A percentile compares a stretch with the other conserved stretches of the same genome.
Conservation (phyloP, 1,140 invertebrate species). For the Maconellicoccus hirsutus region DNA sequence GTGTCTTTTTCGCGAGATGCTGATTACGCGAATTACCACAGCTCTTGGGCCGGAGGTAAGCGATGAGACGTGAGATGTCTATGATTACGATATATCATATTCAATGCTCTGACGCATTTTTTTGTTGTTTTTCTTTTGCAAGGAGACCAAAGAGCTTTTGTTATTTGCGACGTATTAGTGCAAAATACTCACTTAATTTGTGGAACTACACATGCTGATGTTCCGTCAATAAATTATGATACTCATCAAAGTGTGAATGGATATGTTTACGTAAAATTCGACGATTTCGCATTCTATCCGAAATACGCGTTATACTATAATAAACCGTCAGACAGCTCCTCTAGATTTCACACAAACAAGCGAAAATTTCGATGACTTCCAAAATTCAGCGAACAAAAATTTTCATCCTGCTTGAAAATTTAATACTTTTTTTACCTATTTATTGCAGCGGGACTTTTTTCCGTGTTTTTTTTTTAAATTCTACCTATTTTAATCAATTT, state of each 20-base stretch:
- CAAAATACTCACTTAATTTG: neutral
- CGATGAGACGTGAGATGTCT: too few relatives aligned
- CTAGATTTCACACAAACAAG: too few relatives aligned
- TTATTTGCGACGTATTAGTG: conserved; percentile 23
- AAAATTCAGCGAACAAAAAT: too few relatives aligned
- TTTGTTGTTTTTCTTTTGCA: neutral
- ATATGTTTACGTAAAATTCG: conserved; percentile 26
- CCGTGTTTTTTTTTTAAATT: too few relatives aligned
- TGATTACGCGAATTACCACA: conserved; percentile 20
- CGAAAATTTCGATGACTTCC: too few relatives aligned
- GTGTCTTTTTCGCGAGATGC: conserved; percentile 21
- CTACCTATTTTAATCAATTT: too few relatives aligned
- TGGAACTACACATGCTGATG: neutral
- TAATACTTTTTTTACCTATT: too few relatives aligned
- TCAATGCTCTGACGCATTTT: neutral
- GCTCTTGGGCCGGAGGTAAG: neutral
- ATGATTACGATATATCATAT: too few relatives aligned
- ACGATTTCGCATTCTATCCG: conserved; percentile 27
- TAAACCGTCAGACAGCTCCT: neutral
- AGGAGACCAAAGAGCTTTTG: conserved; percentile 13
- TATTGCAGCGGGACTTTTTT: too few relatives aligned
- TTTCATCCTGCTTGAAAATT: too few relatives aligned
- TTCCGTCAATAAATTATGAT: conserved; percentile 11
- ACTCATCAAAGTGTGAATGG: conserved; percentile 18
- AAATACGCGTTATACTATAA: conserved; percentile 12